Evolutionary conservation across 2,888 invertebrate genomes (phyloP).

Genomic region (Stomorhina lunata): DNA sequence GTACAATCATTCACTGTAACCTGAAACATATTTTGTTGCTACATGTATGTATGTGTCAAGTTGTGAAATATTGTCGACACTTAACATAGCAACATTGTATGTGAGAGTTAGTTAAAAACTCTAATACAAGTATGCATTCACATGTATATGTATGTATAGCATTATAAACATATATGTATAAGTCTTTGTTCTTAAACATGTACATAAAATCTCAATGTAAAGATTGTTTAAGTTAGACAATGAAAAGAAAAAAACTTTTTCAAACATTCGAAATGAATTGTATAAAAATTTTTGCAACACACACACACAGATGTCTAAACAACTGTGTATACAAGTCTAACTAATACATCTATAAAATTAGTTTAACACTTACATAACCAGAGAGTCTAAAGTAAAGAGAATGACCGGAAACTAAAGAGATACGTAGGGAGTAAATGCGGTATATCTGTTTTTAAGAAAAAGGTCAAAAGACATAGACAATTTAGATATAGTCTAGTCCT

Average conservation of each 20-base stretch:
- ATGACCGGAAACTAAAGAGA: too few species aligned
- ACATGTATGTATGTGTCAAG: conserved; percentile 38
- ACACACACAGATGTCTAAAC: background rate
- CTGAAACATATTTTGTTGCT: too few species aligned
- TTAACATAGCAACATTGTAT: conserved; percentile 46
- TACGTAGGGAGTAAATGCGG: too few species aligned
- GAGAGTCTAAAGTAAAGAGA: too few species aligned
- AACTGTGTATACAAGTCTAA: background rate
- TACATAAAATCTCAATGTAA: conserved; percentile 25
- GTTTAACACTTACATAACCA: too few species aligned
- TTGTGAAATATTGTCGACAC: conserved; percentile 61
- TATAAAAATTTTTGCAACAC: conserved; percentile 24
- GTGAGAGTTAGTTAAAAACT: too few species aligned
- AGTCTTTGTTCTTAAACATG: background rate
- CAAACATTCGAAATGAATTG: conserved; percentile 25
- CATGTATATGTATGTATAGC: background rate
- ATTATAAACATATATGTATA: background rate
- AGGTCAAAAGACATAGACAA: too few species aligned
- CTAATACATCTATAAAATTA: background rate
- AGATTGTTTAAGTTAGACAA: conserved; percentile 31
- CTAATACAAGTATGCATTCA: background rate
- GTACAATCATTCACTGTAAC: too few species aligned
- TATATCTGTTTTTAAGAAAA: too few species aligned
- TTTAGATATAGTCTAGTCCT: too few species aligned
- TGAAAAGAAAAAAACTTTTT: background rate